phyloP scores from a whole-genome alignment of 2,113 vertebrate genomes.

The Benitochromis conjunctus region DNA sequence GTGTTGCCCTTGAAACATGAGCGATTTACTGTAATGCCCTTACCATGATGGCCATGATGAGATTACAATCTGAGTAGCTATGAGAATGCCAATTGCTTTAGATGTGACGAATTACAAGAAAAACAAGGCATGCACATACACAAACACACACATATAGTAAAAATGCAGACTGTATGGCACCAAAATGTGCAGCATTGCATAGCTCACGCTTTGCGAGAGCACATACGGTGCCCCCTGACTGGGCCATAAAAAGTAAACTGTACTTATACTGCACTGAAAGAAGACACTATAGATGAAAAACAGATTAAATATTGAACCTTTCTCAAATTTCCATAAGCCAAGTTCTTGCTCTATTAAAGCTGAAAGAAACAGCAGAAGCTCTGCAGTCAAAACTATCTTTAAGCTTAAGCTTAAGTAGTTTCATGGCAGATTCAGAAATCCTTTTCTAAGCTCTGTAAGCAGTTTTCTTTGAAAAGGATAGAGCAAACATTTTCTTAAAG shows the following conservation, averaged over 20 bases:
- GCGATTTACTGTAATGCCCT: constrained; percentile 12
- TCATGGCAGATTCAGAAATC: constrained; percentile 16
- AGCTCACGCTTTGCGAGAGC: not conserved
- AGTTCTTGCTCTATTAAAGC: not conserved
- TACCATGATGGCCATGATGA: constrained; percentile 8
- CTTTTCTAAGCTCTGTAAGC: not conserved
- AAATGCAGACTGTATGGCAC: constrained; percentile 31
- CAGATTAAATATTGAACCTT: not conserved
- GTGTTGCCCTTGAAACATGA: constrained; percentile 38
- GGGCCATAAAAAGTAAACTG: not conserved
- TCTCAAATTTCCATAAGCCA: not conserved
- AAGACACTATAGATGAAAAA: not conserved
- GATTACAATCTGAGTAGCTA: constrained; percentile 60
- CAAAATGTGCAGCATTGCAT: not conserved
- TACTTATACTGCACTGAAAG: not conserved
- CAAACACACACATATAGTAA: not conserved
- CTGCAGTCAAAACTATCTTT: constrained; percentile 3
- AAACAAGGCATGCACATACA: constrained; percentile 19
- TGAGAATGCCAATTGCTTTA: constrained; percentile 32
- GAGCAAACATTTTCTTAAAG: not conserved
- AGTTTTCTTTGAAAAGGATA: not conserved
- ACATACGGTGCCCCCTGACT: not conserved
- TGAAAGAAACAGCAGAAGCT: not conserved
- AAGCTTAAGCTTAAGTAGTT: constrained; percentile 21
- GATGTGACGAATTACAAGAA: constrained; percentile 23